Evolutionary conservation across 1,140 invertebrate species (phyloP), one percentile per base, ranked within the genome.

Genomic region (Diabrotica undecimpunctata): DNA sequence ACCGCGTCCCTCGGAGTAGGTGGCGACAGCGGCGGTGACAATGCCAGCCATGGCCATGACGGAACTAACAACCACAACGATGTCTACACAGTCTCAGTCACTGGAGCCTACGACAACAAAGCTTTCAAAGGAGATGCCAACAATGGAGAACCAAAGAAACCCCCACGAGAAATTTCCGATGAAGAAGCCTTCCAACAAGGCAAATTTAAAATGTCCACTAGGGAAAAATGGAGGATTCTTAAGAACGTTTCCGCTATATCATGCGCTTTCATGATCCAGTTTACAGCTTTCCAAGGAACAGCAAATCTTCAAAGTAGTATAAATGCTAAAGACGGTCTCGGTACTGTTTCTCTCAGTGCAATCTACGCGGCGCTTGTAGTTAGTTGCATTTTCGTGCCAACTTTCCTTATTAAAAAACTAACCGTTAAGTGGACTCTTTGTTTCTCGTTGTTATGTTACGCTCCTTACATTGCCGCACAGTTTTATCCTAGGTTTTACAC

Each of bases 371-470:
- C 93, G 6, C 83, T 96, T 38, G 90, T 97, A 13, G 81, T 97
- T 0, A 96, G 94, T 11, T 97, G 93, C 79, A 91, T 96, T 79
- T 96, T 98, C 80, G 85, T 97, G 13, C 95, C 95, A 7, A 94
- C 93, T 9, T 88, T 93, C 78, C 79, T 95, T 39, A 96, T 96
- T 73, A 91, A 92, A 74, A 85, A 89, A 74, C 83, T 98, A 62
- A 96, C 94, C 8, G 94, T 94, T 59, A 98, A 98, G 81, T 95
- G 94, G 92, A 97, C 96, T 0, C 83, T 98, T 11, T 94, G 94
- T 62, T 74, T 93, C 10, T 94, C 92, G 8, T 94, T 97, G 89
- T 76, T 94, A 46, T 94, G 94, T 75, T 98, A 98, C 81, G 90
- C 91, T 7, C 88, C 93, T 0, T 99, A 98, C 81, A 96, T 98